Evolutionary conservation across 2,888 invertebrate species (phyloP), one percentile per base, ranked within the genome.

Genomic region (Caenorhabditis sp.): DNA sequence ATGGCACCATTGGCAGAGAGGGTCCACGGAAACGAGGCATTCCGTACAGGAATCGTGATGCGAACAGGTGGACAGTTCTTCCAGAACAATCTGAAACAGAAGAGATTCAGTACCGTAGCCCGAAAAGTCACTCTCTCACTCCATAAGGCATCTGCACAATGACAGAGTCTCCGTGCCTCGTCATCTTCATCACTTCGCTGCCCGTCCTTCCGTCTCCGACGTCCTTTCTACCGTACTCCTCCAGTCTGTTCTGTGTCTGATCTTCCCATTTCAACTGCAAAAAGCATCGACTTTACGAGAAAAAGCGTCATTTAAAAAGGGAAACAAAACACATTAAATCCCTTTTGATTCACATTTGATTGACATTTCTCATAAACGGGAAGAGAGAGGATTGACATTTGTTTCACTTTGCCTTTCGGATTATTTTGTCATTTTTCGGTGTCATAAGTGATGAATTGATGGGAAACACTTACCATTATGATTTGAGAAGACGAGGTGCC

Each of bases 1-100:
- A 17, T 89, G 87, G 80, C 90, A 90, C 90, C 90, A 90, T 4
- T 90, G 90, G 85, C 90, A 90, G 78, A 90, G 89, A 0, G 90
- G 90, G 77, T 90, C 90, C 3, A 86, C 86, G 37, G 89, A 86
- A 20, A 84, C 79, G 20, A 90, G 83, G 79, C 90, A 90, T 22
- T 83, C 79, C 26, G 85, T 83, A 77, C 90, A 90, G 7, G 84
- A 84, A 0, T 79, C 70, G 63, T 89, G 83, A 46, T 84, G 82
- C 4, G 83, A 81, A 81, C 90, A 90, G 22, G 86, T 85, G 39
- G 89, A 86, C 17, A 89, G 78, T 41, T 85, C 81, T 39, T 89
- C 81, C 58, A 86, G 86, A 45, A 86, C 85, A 35, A 90, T 81
- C 90, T 90, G 62, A 81, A 85, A 80, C 27, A 35, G 32, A 24